A percentile compares a stretch with the other conserved stretches of the same genome.
These are phyloP conservation scores for Craniophora ligustri DNA, from an alignment of 2,888 invertebrate species.

Conservation along the genomic window DNA sequence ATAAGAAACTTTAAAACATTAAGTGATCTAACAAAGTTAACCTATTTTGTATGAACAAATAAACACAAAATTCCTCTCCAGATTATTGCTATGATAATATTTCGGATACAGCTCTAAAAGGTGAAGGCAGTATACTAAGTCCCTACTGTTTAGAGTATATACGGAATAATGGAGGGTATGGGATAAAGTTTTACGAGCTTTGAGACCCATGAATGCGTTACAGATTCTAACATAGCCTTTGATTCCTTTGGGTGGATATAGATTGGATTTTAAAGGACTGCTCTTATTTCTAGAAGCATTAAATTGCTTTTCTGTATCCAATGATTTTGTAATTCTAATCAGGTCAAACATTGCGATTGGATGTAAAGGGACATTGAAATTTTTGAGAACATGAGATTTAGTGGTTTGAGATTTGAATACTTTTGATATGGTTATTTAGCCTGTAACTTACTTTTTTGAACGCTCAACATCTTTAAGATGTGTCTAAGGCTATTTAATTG, in stretches of 20 bases:
- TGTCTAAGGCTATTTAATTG: too few relatives aligned
- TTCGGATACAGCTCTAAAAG: constrained; percentile 15
- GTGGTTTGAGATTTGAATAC: too few relatives aligned
- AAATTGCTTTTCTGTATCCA: too few relatives aligned
- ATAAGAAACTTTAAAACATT: too few relatives aligned
- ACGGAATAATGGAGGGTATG: constrained; percentile 16
- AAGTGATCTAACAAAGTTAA: too few relatives aligned
- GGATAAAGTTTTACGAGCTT: constrained; percentile 39
- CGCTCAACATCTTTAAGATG: too few relatives aligned
- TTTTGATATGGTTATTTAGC: too few relatives aligned
- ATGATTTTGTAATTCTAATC: too few relatives aligned
- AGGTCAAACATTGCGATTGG: too few relatives aligned
- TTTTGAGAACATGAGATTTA: too few relatives aligned
- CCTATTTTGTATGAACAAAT: background rate
- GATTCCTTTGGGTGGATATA: constrained; percentile 18
- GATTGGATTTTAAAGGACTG: constrained; percentile 10
- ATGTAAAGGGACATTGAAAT: too few relatives aligned
- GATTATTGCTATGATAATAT: constrained; percentile 17
- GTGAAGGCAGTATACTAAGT: constrained; percentile 17
- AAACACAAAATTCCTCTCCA: background rate
- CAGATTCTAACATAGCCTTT: constrained; percentile 34
- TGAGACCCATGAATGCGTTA: constrained; percentile 37
- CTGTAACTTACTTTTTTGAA: too few relatives aligned
- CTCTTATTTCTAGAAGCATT: background rate
- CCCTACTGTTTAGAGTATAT: constrained; percentile 18